Evolutionary conservation across 2,888 invertebrate species (phyloP).

Genomic region (Acanthoscelides obtectus): DNA sequence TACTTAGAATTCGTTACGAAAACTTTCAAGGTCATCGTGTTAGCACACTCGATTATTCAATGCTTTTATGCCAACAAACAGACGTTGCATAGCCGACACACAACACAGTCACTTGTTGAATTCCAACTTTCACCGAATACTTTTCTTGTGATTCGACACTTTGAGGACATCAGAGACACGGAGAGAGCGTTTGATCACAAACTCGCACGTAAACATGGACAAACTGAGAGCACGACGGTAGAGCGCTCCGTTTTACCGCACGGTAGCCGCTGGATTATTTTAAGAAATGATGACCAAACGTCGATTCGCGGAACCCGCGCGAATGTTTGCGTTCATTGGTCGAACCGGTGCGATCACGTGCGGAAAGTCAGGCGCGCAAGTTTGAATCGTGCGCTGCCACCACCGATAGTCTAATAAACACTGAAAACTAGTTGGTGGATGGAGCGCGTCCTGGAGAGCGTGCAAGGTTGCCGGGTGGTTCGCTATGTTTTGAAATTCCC

Average conservation of each 20-base stretch:
- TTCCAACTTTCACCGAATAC: constrained; percentile 19
- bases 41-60: neutral
- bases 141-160: constrained; percentile 9
- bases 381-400: constrained; percentile 1
- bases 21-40: constrained; percentile 12
- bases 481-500: neutral
- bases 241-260: constrained; percentile 2
- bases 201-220: neutral
- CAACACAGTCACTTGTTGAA: constrained; percentile 8
- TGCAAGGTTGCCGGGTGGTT: constrained; percentile 2
- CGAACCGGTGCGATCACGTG: constrained; percentile 11
- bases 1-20: constrained; percentile 13
- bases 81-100: neutral
- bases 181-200: neutral
- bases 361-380: neutral
- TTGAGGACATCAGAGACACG: constrained; percentile 1
- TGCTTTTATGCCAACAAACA: neutral
- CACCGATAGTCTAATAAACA: neutral
- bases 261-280: constrained; percentile 34
- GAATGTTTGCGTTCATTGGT: constrained; percentile 18
- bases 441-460: constrained; percentile 6
- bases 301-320: constrained; percentile 37
- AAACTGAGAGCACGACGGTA: constrained; percentile 5
- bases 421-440: neutral
- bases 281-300: constrained; percentile 42